Conservation (phyloP, 2,797 vertebrate species). For the Gambusia yucatana region DNA sequence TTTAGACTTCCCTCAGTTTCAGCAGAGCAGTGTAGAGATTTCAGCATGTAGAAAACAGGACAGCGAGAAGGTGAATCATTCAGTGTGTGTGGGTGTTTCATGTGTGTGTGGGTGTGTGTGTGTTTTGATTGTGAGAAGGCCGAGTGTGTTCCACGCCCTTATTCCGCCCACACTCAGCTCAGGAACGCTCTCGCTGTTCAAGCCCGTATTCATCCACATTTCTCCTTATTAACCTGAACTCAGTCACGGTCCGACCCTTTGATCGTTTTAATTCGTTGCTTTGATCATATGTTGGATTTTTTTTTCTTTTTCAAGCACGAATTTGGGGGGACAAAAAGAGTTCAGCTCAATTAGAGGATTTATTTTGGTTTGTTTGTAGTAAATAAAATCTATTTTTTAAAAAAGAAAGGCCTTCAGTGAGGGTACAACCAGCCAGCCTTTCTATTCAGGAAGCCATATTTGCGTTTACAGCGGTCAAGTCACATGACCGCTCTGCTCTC, state of each 20-base stretch:
- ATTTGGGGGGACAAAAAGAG: background rate
- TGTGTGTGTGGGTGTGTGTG: constrained; percentile 19
- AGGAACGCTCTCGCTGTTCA: background rate
- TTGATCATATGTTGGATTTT: background rate
- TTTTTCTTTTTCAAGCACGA: background rate
- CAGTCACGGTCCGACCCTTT: background rate
- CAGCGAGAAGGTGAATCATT: constrained; percentile 22
- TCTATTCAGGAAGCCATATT: background rate
- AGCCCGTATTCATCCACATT: background rate
- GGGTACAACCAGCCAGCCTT: background rate
- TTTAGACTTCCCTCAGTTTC: background rate
- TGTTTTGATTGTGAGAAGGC: constrained; percentile 12
- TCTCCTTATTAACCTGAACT: background rate
- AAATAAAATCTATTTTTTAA: too few species aligned
- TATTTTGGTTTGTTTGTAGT: background rate
- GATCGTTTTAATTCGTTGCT: background rate
- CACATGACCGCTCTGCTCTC: constrained; percentile 20
- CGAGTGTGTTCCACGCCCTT: constrained; percentile 14
- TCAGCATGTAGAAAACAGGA: constrained; percentile 11
- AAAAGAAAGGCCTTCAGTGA: background rate
- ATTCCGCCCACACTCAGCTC: constrained; percentile 8
- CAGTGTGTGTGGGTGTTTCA: background rate
- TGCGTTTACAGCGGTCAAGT: background rate
- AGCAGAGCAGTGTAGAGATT: constrained; percentile 8
- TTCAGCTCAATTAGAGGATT: background rate